Conservation (phyloP, 2,888 invertebrate species). For the Luperina nickerlii region DNA sequence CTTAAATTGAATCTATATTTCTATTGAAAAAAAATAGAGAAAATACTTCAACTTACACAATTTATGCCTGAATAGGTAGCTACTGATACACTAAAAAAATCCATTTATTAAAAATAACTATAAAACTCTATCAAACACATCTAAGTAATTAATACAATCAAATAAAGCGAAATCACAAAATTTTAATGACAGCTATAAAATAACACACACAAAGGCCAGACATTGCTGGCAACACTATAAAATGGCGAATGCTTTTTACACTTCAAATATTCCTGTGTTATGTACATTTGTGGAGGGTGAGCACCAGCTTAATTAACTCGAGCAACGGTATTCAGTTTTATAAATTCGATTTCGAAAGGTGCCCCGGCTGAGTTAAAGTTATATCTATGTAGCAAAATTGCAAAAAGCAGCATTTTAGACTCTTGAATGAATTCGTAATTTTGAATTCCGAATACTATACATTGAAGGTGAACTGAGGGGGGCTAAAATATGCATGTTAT, state of each 20-base stretch:
- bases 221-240: slow-evolving; percentile 56
- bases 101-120: no score
- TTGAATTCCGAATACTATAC: slow-evolving; percentile 2
- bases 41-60: not conserved
- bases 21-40: not conserved
- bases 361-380: slow-evolving; percentile 18
- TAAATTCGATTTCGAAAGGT: slow-evolving; percentile 71
- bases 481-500: slow-evolving; percentile 2
- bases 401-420: slow-evolving; percentile 24
- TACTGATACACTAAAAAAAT: not conserved
- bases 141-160: slow-evolving; percentile 28
- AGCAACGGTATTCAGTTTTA: slow-evolving; percentile 67
- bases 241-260: slow-evolving; percentile 61
- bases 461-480: not conserved
- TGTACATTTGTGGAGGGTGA: slow-evolving; percentile 65
- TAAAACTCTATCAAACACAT: slow-evolving; percentile 8
- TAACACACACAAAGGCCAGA: slow-evolving; percentile 44
- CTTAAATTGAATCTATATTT: not conserved
- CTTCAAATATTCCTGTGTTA: slow-evolving; percentile 63
- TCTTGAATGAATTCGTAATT: slow-evolving; percentile 25
- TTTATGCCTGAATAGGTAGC: not conserved
- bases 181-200: slow-evolving; percentile 50
- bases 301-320: slow-evolving; percentile 71
- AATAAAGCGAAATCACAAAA: slow-evolving; percentile 38
- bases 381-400: slow-evolving; percentile 20